phyloP scores from a whole-genome alignment of 2,113 vertebrate genomes.

The Apodemus speciosus region DNA sequence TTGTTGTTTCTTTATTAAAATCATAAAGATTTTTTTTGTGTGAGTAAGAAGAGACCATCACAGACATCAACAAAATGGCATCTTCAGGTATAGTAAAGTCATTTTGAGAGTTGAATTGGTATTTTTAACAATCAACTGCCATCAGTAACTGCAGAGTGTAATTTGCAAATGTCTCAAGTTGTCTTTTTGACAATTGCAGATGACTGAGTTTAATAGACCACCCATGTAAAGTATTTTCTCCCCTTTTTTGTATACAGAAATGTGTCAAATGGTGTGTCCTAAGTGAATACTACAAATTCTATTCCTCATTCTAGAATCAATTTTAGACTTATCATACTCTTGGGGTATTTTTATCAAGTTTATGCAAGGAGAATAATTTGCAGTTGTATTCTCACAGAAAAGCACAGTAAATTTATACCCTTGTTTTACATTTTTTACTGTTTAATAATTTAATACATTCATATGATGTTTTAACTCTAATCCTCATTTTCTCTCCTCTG shows the following conservation, averaged over 20 bases:
- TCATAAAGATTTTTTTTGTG: conserved; percentile 35
- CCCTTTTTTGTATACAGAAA: conserved; percentile 60
- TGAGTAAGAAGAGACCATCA: conserved; percentile 43
- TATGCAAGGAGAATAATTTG: not conserved
- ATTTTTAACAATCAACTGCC: conserved; percentile 70
- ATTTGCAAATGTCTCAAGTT: conserved; percentile 72
- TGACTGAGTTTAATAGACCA: conserved; percentile 43
- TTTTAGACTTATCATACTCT: not conserved
- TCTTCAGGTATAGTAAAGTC: conserved; percentile 22
- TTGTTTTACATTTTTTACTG: not conserved
- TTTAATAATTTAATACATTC: not conserved
- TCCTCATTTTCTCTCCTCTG: not conserved
- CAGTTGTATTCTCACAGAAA: not conserved
- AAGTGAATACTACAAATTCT: conserved; percentile 39
- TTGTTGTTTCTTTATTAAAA: conserved; percentile 35
- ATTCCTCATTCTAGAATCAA: not conserved
- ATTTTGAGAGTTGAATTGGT: conserved; percentile 64
- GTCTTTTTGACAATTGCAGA: conserved; percentile 61
- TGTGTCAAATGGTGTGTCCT: conserved; percentile 51
- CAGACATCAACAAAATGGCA: conserved; percentile 34
- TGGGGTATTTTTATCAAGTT: not conserved
- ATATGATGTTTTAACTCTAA: not conserved
- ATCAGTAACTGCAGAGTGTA: conserved; percentile 66
- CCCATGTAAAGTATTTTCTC: conserved; percentile 28
- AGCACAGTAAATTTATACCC: not conserved